Conservation (phyloP, 2,888 invertebrate species). For the Morinoia aosen region DNA sequence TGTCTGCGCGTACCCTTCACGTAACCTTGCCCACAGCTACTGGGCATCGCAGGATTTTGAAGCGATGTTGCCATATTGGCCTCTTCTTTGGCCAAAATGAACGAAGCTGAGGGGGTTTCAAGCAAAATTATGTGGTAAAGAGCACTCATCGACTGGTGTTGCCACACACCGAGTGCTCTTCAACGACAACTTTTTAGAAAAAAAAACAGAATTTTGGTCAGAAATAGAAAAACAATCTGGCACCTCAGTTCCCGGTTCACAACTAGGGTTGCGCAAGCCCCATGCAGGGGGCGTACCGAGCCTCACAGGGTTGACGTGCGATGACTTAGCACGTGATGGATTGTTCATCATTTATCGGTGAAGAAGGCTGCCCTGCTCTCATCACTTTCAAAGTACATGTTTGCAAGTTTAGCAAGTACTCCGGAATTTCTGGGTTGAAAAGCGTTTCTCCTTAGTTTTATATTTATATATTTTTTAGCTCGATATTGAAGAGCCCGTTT, state of each 20-base stretch:
- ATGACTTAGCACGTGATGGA: no score
- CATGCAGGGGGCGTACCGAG: neutral
- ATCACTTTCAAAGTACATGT: neutral
- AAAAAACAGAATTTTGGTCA: no score
- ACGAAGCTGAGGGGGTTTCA: no score
- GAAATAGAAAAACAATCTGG: no score
- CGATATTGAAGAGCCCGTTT: neutral
- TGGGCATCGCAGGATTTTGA: neutral
- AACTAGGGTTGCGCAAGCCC: neutral
- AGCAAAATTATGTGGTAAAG: no score
- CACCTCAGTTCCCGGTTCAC: neutral
- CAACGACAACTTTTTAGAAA: no score
- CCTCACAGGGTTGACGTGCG: neutral
- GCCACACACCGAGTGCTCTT: no score
- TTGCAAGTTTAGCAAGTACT: no score
- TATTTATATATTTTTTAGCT: neutral
- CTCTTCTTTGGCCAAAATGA: no score
- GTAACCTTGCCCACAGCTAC: constrained; percentile 3
- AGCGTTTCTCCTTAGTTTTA: neutral
- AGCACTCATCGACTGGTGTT: no score
- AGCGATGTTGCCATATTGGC: neutral
- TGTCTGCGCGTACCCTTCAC: neutral
- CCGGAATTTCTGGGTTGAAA: neutral
- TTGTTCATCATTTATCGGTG: neutral
- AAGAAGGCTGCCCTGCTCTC: neutral